phyloP scores from a whole-genome alignment of 2,888 invertebrate species.

The Eilema griseolum region DNA sequence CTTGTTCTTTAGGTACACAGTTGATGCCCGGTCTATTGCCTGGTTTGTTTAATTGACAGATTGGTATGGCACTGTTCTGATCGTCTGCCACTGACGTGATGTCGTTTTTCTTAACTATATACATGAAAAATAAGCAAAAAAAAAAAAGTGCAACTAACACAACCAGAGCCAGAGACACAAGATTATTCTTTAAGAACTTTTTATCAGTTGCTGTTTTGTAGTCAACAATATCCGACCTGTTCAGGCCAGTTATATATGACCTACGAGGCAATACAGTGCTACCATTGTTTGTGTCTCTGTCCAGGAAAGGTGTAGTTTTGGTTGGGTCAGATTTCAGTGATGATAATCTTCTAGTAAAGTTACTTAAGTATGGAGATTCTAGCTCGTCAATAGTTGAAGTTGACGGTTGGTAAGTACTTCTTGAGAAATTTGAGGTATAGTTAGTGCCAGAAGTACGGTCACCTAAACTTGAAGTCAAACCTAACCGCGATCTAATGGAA shows the following conservation, averaged over 20 bases:
- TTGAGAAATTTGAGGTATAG: conserved; percentile 67
- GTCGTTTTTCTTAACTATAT: conserved; percentile 89
- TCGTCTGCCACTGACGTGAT: conserved; percentile 84
- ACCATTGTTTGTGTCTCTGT: conserved; percentile 78
- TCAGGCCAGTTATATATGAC: conserved; percentile 73
- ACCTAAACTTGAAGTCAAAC: conserved; percentile 78
- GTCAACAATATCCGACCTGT: conserved; percentile 74
- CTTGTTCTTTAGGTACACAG: conserved; percentile 89
- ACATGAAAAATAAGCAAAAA: conserved; percentile 89
- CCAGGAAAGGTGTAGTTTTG: conserved; percentile 65
- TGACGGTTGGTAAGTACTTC: conserved; percentile 73
- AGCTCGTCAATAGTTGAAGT: conserved; percentile 82
- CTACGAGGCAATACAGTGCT: conserved; percentile 72
- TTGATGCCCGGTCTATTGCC: conserved; percentile 87
- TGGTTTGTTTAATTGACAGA: conserved; percentile 85
- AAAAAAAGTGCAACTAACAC: conserved; percentile 89
- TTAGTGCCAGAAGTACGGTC: conserved; percentile 71
- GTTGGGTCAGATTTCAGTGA: conserved; percentile 75
- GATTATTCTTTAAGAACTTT: conserved; percentile 86
- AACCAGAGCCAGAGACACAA: conserved; percentile 89
- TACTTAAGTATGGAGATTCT: conserved; percentile 90
- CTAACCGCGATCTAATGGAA: conserved; percentile 87
- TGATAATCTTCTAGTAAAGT: conserved; percentile 89
- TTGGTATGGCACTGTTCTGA: conserved; percentile 86
- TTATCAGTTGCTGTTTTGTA: conserved; percentile 79